Conservation (phyloP, 2,888 invertebrate species). For the Drosophila putrida region DNA sequence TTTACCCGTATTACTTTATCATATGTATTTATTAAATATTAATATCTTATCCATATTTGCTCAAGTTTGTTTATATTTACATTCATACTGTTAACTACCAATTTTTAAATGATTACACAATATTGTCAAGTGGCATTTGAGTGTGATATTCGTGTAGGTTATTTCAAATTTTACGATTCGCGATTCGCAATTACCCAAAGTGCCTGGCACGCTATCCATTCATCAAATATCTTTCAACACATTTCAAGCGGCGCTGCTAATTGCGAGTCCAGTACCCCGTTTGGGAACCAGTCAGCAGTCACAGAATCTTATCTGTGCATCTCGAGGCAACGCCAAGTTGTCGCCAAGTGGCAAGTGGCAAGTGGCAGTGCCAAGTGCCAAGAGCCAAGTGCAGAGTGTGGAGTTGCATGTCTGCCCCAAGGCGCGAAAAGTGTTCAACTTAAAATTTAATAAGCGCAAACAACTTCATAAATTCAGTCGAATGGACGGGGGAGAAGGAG, state of each 20-base stretch:
- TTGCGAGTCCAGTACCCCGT: conserved; percentile 52
- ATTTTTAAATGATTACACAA: background rate
- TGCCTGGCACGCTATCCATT: conserved; percentile 65
- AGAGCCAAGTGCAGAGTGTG: conserved; percentile 44
- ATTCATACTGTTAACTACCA: background rate
- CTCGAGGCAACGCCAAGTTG: conserved; percentile 72
- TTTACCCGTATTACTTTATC: background rate
- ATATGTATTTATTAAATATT: background rate
- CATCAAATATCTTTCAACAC: conserved; percentile 78
- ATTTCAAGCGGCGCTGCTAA: conserved; percentile 72
- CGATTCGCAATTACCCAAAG: conserved; percentile 13
- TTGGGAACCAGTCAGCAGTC: conserved; percentile 58
- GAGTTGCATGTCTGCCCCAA: conserved; percentile 62
- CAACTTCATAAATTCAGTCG: conserved; percentile 76
- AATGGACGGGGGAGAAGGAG: conserved; percentile 11
- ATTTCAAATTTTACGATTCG: conserved; percentile 3
- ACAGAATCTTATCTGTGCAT: conserved; percentile 78
- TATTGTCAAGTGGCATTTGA: background rate
- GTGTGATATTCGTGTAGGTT: background rate
- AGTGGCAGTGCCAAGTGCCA: conserved; percentile 53
- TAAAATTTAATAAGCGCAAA: conserved; percentile 78
- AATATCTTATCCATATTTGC: background rate
- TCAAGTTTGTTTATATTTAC: background rate
- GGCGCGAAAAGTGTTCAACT: conserved; percentile 66
- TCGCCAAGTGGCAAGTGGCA: conserved; percentile 63